Base-by-base conservation (phyloP, 2,113 vertebrate genomes). In the Notiomystis cincta region DNA sequence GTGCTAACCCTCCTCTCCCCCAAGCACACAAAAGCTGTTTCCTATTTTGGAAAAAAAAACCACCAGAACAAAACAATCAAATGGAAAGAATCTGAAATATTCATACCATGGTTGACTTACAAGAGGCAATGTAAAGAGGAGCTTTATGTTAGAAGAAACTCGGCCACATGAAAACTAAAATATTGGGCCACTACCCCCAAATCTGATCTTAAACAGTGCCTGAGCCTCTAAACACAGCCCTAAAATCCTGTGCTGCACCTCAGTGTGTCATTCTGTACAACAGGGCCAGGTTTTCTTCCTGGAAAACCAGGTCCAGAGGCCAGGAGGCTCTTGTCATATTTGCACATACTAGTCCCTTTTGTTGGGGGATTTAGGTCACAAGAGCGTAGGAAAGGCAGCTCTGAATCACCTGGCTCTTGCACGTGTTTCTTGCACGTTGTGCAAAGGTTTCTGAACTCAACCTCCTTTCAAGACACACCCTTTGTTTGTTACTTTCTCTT, bases 401-500 rank as follows among this genome's bases (percentile, higher is more conserved):
- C 69, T 89, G 82, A 95, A 69, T 93, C 87, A 90, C 95, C 94
- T 72, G 93, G 84, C 61, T 75, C 76, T 87, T 42, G 89, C 89
- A 93, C 85, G 73, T 91, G 87, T 93, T 82, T 57, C 65, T 65
- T 65, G 40, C 61, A 30, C 9, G 2, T 93, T 95, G 94, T 90
- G 96, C 91, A 93, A 95, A 96, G 44, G 31, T 78, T 94, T 95
- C 82, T 95, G 85, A 88, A 87, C 66, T 71, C 78, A 73, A 15
- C 50, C 64, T 76, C 45, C 53, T 87, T 76, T 62, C 85, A 53
- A 77, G 93, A 58, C 93, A 77, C 97, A 65, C 96, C 96, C 77
- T 90, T 92, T 91, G 82, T 96, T 95, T 96, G 90, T 93, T 95
- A 96, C 95, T 97, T 94, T 93, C 96, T 96, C 95, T 87, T 81